Evolutionary conservation across 2,797 vertebrate species (phyloP), one percentile per base, ranked within the genome.

Genomic region (Echeneis naucrates): DNA sequence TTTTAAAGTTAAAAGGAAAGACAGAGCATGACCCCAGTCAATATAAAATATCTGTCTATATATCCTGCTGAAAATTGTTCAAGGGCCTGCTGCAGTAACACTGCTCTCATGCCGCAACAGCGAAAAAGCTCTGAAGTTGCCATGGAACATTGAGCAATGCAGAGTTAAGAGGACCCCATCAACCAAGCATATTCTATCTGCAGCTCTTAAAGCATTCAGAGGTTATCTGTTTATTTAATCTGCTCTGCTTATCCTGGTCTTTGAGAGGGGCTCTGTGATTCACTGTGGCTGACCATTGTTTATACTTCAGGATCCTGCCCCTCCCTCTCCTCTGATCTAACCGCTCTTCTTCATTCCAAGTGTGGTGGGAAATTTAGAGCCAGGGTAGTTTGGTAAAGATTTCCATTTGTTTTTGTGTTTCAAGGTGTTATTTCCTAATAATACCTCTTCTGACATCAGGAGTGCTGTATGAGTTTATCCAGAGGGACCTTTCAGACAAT

Each of bases 171-270:
- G 63, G 64, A 62, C 56, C 68, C 52, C 53, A 87, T 85, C 80
- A 80, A 70, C 73, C 58, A 62, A 63, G 73, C 79, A 81, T 82
- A 82, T 86, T 91, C 74, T 69, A 86, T 83, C 62, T 51, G 19
- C 45, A 76, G 80, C 78, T 89, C 81, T 85, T 85, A 86, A 89
- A 86, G 69, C 61, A 23, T 83, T 83, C 78, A 83, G 66, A 72
- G n/a, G 75, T 81, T 91, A 85, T 92, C 81, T 85, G 88, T 92
- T 90, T 88, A 87, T 90, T 92, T 88, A 89, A 91, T 92, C 80
- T 70, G 69, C 72, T 84, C 78, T 89, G 89, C 80, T 88, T 87
- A 90, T 88, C 82, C 78, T 81, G 78, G 82, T 82, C 81, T 90
- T 83, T 84, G 80, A 89, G 74, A 87, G 80, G 82, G 80, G 81